Conservation (phyloP, 2,888 invertebrate species). For the Villa cingulata region DNA sequence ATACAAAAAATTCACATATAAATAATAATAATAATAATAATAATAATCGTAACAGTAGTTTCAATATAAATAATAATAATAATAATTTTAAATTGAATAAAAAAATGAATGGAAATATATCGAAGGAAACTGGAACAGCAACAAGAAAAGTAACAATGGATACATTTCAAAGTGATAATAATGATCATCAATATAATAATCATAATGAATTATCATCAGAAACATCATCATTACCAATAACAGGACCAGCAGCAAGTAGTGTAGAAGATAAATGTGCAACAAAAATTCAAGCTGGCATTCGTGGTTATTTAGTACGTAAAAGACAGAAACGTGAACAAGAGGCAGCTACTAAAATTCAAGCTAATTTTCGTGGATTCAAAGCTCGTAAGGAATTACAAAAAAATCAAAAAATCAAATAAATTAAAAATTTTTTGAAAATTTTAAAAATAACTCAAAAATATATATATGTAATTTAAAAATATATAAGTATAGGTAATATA, state of each 20-base stretch:
- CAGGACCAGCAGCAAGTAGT: constrained; percentile 14
- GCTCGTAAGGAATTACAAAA: constrained; percentile 31
- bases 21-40: too few relatives aligned
- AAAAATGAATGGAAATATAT: constrained; percentile 12
- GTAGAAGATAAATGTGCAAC: constrained; percentile 30
- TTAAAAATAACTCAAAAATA: too few relatives aligned
- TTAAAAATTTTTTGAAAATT: too few relatives aligned
- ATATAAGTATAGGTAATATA: too few relatives aligned
- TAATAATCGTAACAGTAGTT: neutral
- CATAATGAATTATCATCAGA: neutral
- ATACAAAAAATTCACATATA: too few relatives aligned
- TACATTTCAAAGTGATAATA: neutral
- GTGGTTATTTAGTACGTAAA: constrained; percentile 33
- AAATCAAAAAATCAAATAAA: constrained; percentile 22
- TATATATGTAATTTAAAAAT: too few relatives aligned
- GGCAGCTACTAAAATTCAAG: constrained; percentile 37
- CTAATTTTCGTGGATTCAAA: constrained; percentile 36
- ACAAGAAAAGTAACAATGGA: too few relatives aligned
- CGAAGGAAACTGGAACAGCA: too few relatives aligned
- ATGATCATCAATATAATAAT: neutral
- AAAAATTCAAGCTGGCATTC: constrained; percentile 33
- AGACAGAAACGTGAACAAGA: constrained; percentile 31
- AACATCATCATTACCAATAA: constrained; percentile 12
- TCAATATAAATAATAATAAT: neutral
- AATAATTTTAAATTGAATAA: too few relatives aligned